phyloP scores from a whole-genome alignment of 1,140 invertebrate genomes.

The Amphibalanus amphitrite region DNA sequence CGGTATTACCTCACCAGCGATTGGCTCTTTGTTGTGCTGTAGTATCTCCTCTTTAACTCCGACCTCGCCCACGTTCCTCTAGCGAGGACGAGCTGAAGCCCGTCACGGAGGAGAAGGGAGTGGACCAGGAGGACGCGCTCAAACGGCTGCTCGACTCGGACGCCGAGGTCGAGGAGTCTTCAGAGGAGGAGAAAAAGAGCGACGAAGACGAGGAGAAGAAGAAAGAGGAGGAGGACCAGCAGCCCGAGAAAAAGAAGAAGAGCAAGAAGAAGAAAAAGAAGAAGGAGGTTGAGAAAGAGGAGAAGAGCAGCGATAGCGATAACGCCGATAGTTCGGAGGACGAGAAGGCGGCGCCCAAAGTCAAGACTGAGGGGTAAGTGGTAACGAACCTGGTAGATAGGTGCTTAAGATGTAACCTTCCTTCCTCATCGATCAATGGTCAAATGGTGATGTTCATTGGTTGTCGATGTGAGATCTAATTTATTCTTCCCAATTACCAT shows the following conservation, averaged over 20 bases:
- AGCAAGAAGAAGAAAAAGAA: slow-evolving; percentile 19
- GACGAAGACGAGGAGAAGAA: slow-evolving; percentile 25
- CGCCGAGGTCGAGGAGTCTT: slow-evolving; percentile 58
- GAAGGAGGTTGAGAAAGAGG: slow-evolving; percentile 18
- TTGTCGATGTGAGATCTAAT: too few species aligned
- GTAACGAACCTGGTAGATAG: too few species aligned
- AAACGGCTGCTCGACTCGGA: slow-evolving; percentile 73
- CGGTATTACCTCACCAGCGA: too few species aligned
- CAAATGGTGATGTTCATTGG: too few species aligned
- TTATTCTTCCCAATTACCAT: too few species aligned
- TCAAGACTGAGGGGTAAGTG: background rate
- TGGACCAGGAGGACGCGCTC: slow-evolving; percentile 58
- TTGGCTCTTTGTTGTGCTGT: too few species aligned
- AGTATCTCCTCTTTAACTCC: too few species aligned
- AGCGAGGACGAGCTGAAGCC: slow-evolving; percentile 42
- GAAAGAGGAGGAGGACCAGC: slow-evolving; percentile 16
- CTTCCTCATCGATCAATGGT: too few species aligned
- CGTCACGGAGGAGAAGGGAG: slow-evolving; percentile 52
- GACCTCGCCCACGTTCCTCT: too few species aligned
- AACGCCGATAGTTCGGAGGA: slow-evolving; percentile 33
- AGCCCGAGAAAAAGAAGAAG: slow-evolving; percentile 21
- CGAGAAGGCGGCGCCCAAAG: slow-evolving; percentile 8
- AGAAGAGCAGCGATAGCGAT: slow-evolving; percentile 36
- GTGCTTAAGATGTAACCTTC: too few species aligned
- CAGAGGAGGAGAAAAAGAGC: slow-evolving; percentile 37